phyloP scores from a whole-genome alignment of 2,113 vertebrate species.

The Chrysochloris asiatica region DNA sequence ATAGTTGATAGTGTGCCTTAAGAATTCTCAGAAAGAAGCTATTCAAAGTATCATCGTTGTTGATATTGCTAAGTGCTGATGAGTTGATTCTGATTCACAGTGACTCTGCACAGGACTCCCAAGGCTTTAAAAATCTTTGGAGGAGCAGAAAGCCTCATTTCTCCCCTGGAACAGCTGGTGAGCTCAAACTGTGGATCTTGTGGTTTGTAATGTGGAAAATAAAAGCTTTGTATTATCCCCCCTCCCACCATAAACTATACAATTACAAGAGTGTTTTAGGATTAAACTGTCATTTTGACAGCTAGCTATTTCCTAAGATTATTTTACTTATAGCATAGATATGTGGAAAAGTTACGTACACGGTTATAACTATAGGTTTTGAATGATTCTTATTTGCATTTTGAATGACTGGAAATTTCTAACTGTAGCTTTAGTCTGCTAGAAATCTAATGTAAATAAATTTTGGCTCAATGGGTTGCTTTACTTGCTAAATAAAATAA shows the following conservation, averaged over 20 bases:
- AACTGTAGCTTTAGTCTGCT: constrained; percentile 62
- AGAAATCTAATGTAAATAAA: constrained; percentile 68
- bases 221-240: no score
- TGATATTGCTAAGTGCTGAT: no score
- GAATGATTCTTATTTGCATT: constrained; percentile 61
- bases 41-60: background rate
- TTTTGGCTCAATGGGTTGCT: constrained; percentile 68
- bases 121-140: no score
- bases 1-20: background rate
- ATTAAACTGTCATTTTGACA: background rate
- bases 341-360: background rate
- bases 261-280: background rate
- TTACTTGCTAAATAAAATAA: constrained; percentile 78
- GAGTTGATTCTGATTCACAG: no score
- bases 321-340: background rate
- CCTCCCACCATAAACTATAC: background rate
- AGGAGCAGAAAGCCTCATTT: no score
- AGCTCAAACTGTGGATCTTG: no score
- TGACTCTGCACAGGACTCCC: no score
- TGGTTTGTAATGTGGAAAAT: constrained; percentile 25
- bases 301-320: background rate
- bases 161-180: no score
- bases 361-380: constrained; percentile 17
- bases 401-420: constrained; percentile 66
- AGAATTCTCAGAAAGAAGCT: constrained; percentile 25